phyloP scores from a whole-genome alignment of 2,888 invertebrate genomes.

The Rhamphomyia laevipes region DNA sequence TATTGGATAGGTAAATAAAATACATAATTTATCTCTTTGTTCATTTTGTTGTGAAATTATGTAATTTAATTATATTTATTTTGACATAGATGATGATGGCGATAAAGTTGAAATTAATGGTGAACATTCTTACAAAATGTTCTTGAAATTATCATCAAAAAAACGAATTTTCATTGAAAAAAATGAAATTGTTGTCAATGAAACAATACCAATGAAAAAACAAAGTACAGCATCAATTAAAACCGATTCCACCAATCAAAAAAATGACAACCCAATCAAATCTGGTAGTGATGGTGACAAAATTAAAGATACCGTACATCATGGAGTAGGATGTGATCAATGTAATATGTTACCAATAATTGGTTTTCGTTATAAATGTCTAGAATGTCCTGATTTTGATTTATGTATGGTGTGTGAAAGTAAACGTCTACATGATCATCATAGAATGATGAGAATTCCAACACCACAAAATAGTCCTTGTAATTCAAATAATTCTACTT shows the following conservation, averaged over 20 bases:
- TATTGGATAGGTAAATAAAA: too few relatives aligned
- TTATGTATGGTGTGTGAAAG: conserved; percentile 65
- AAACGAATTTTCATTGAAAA: conserved; percentile 1
- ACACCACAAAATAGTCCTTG: not conserved
- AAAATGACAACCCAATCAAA: not conserved
- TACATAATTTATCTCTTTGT: too few relatives aligned
- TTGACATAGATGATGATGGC: conserved; percentile 20
- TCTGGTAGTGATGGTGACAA: not conserved
- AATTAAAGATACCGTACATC: conserved; percentile 35
- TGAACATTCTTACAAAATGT: conserved; percentile 27
- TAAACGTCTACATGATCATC: conserved; percentile 55
- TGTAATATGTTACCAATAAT: conserved; percentile 48
- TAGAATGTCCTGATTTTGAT: conserved; percentile 69
- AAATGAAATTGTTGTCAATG: conserved; percentile 8
- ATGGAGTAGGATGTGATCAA: conserved; percentile 57
- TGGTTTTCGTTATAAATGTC: conserved; percentile 81
- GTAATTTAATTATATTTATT: too few relatives aligned
- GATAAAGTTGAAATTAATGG: conserved; percentile 30
- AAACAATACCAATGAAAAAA: conserved; percentile 9
- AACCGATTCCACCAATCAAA: not conserved
- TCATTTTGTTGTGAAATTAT: too few relatives aligned
- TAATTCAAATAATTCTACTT: too few relatives aligned
- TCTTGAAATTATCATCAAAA: conserved; percentile 11
- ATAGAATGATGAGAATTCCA: conserved; percentile 67
- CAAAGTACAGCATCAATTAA: not conserved